Evolutionary conservation across 2,113 vertebrate genomes (phyloP), one percentile per base, ranked within the genome.

Genomic region (Tenebrosternarchus preto): DNA sequence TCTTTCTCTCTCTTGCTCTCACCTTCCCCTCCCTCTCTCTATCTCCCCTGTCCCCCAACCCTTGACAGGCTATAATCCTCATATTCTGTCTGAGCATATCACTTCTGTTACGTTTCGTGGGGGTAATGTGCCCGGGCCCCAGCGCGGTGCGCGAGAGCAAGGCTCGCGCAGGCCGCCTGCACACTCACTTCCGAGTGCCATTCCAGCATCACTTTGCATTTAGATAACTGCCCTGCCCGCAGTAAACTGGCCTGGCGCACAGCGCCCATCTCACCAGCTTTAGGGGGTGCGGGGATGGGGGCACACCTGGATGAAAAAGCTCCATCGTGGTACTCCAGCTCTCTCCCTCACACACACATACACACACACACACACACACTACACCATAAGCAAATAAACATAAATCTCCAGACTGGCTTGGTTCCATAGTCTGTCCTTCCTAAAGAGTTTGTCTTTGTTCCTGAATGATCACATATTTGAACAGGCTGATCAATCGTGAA

Each of bases 121-220:
- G 19, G 24, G 71, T 73, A 77, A 68, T 71, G 76, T 57, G 73
- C 24, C 27, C 71, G 73, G 56, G 56, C 71, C 24, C 43, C 55
- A 27, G 57, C 19, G 70, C 36, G n/a, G n/a, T n/a, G n/a, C 50
- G 53, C 27, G 16, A 19, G 68, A 79, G 57, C 20, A 1, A 50
- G 50, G 63, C 75, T 63, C 36, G 57, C 57, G 59, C 82, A n/a
- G 33, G 15, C 4, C 50, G n/a, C 75, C 86, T 84, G 87, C 43
- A 15, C 43, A 12, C 43, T 50, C 43, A 85, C 79, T 87, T 78
- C 66, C 80, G 87, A 89, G 84, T 86, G 88, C 92, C 91, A 91
- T 92, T 92, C 90, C 87, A 88, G 88, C 90, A 90, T 92, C 90
- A 89, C 91, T 92, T 93, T 93, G 90, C 91, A 93, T 93, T 92